Percentiles rank a stretch among this genome's conserved stretches.
phyloP scores from a whole-genome alignment of 2,797 vertebrate species.

The Microctenopoma lineatum region DNA sequence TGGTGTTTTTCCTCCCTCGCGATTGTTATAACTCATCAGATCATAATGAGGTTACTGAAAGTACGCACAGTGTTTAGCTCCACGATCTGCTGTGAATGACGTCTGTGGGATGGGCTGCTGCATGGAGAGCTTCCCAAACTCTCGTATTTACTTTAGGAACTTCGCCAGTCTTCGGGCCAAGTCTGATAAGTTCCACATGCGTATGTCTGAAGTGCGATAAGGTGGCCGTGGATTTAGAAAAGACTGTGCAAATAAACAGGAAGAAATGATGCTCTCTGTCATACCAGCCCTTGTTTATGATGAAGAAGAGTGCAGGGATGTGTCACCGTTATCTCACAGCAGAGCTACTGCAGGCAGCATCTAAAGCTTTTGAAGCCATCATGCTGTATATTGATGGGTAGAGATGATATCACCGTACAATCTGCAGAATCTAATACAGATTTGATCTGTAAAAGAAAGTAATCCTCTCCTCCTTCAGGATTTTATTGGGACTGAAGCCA shows the following conservation, averaged over 20 bases:
- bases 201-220: constrained; percentile 65
- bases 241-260: constrained; percentile 71
- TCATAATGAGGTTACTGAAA: constrained; percentile 37
- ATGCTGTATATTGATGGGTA: constrained; percentile 6
- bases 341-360: not conserved
- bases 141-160: constrained; percentile 64
- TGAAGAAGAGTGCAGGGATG: constrained; percentile 21
- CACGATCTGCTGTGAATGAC: constrained; percentile 43
- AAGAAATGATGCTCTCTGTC: constrained; percentile 27
- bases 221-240: constrained; percentile 50
- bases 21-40: constrained; percentile 3
- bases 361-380: constrained; percentile 21
- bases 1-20: too few species aligned
- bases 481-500: constrained; percentile 27
- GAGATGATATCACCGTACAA: constrained; percentile 25
- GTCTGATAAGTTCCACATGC: constrained; percentile 70
- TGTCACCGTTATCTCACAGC: constrained; percentile 21
- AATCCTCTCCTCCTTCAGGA: constrained; percentile 21
- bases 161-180: constrained; percentile 37
- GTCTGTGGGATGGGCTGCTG: constrained; percentile 32
- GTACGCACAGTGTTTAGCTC: constrained; percentile 22
- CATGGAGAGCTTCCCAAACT: constrained; percentile 46
- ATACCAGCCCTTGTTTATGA: constrained; percentile 48
- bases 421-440: constrained; percentile 23
- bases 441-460: constrained; percentile 15